These are phyloP conservation scores for Sebastes vulpes DNA, from an alignment of 2,797 vertebrate genomes.

Conservation along the genomic window DNA sequence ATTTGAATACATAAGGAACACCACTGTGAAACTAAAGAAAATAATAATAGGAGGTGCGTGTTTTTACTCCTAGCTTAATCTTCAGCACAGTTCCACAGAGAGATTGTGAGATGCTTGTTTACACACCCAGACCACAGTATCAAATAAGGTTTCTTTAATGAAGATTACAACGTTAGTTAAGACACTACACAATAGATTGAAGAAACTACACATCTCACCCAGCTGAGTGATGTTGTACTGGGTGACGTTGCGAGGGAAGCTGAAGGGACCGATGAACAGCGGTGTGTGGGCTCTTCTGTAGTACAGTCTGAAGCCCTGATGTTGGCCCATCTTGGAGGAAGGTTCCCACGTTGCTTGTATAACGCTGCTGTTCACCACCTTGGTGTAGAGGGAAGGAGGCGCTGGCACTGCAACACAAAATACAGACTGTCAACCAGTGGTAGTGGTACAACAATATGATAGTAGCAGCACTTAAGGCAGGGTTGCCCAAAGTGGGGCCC, in stretches of 20 bases:
- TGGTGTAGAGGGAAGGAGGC: constrained; percentile 91
- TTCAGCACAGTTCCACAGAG: neutral
- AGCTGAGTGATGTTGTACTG: constrained; percentile 94
- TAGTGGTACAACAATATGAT: neutral
- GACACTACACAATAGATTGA: neutral
- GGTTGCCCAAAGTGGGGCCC: too few species aligned
- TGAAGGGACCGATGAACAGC: constrained; percentile 90
- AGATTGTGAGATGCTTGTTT: neutral
- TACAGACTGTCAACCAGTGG: neutral
- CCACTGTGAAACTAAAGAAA: too few species aligned
- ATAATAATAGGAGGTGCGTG: neutral
- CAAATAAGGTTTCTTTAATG: neutral
- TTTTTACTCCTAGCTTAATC: neutral
- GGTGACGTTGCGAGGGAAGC: constrained; percentile 89
- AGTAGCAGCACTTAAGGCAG: neutral
- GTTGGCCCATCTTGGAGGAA: constrained; percentile 92
- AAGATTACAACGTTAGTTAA: neutral
- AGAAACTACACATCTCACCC: constrained; percentile 84
- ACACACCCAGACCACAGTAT: neutral
- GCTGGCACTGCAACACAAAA: constrained; percentile 89
- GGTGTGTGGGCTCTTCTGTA: constrained; percentile 91
- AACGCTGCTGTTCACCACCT: constrained; percentile 90
- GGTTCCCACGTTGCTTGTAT: constrained; percentile 93
- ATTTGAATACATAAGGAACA: too few species aligned
- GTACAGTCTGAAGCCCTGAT: constrained; percentile 93